These are phyloP conservation scores for Notodonta dromedarius DNA, from an alignment of 2,888 invertebrate species.

Conservation along the genomic window DNA sequence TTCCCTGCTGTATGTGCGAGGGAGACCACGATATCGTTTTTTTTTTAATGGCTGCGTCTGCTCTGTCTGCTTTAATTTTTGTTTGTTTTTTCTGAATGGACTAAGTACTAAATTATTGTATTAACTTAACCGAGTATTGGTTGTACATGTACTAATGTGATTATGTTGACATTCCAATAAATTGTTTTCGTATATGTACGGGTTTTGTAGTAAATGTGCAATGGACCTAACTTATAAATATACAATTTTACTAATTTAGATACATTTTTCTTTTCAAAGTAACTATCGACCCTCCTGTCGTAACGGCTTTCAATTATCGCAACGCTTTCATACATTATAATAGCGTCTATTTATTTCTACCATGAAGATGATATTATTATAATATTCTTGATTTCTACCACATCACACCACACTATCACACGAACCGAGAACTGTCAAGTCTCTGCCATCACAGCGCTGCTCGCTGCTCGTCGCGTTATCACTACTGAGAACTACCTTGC, in stretches of 20 bases:
- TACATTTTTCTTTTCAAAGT: no score
- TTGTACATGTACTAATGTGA: slow-evolving; percentile 22
- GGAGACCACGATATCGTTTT: neutral
- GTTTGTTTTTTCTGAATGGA: neutral
- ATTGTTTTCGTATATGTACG: slow-evolving; percentile 12
- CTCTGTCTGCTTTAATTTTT: neutral
- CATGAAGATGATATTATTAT: no score
- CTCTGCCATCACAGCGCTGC: no score
- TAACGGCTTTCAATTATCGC: no score
- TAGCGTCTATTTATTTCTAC: no score
- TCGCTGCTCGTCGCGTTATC: no score
- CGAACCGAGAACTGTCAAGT: no score
- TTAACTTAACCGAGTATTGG: slow-evolving; percentile 13
- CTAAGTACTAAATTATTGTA: neutral
- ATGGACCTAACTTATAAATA: slow-evolving; percentile 18
- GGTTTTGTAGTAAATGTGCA: slow-evolving; percentile 19
- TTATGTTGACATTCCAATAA: slow-evolving; percentile 35
- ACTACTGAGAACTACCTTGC: no score
- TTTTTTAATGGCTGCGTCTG: neutral
- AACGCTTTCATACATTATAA: no score
- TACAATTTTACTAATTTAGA: slow-evolving; percentile 15
- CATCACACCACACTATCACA: no score
- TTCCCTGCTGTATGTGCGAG: neutral
- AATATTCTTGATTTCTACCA: no score
- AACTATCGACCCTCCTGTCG: no score